phyloP scores from a whole-genome alignment of 2,797 vertebrate species.

The Bryconaethiops microstoma region DNA sequence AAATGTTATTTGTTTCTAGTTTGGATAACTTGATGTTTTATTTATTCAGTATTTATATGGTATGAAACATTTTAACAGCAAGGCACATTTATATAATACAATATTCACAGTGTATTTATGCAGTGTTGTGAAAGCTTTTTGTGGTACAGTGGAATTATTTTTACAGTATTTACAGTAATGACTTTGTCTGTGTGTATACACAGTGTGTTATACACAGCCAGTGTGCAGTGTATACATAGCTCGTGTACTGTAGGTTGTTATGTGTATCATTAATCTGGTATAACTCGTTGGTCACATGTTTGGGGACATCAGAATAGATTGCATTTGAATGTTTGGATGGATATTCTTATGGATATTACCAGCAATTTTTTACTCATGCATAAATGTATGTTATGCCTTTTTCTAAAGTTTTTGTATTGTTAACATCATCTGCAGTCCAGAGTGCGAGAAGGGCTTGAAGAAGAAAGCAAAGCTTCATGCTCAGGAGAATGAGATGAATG shows the following conservation, averaged over 20 bases:
- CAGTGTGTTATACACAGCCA: too few relatives aligned
- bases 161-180: too few relatives aligned
- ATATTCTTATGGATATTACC: background rate
- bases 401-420: background rate
- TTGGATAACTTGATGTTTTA: too few relatives aligned
- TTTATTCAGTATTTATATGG: too few relatives aligned
- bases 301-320: background rate
- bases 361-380: background rate
- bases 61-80: background rate
- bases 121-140: too few relatives aligned
- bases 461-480: slow-evolving; percentile 86
- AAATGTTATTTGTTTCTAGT: background rate
- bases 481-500: slow-evolving; percentile 77
- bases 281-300: background rate
- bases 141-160: too few relatives aligned
- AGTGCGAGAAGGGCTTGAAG: slow-evolving; percentile 90
- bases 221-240: background rate
- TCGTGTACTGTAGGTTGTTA: background rate
- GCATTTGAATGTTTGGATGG: too few relatives aligned
- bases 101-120: background rate
- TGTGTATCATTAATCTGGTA: background rate
- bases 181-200: background rate
- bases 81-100: background rate
- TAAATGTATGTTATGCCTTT: background rate
- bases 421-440: slow-evolving; percentile 77